Evolutionary conservation across 1,140 invertebrate genomes (phyloP), one percentile per base, ranked within the genome.

Genomic region (Ctenoplectra terminalis): DNA sequence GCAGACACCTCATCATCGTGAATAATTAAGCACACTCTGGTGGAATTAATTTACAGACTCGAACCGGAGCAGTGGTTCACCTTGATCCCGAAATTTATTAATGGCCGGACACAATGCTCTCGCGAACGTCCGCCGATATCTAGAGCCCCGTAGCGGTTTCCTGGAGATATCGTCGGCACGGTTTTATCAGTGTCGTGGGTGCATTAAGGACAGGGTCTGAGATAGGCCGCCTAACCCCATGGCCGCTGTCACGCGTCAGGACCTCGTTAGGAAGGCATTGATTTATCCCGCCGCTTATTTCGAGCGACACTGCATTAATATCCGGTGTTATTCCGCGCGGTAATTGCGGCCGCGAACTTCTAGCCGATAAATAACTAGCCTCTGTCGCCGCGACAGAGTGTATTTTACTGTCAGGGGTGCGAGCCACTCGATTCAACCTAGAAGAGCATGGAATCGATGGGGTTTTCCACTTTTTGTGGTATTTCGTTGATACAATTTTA

Each of bases 71-170:
- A 46, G 74, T 58, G 64, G 85, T 86, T 87, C 75, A 67, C 84
- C 84, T 87, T 86, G 85, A 86, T 86, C 84, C 50, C 72, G 70
- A 86, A 86, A 86, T 78, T 86, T 85, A 85, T 86, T 86, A 87
- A 83, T 86, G 84, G 37, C 37, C 40, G 29, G 26, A 34, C 61
- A 84, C 20, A 40, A 56, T 48, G 60, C 17, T 29, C 60, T 7
- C 23, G 23, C 20, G 0, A 31, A 11, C 26, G 54, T 29, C 15
- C 15, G 7, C 48, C 48, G 61, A 46, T 67, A 54, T 75, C 43
- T 52, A 60, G 31, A n/a, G 20, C 40, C 17, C 37, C 37, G 34
- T 31, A 29, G 40, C 40, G 43, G 52, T 70, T 70, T 58, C 58
- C 31, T 8, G 20, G 26, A 46, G 70, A 70, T 81, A 72, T 60